Conservation (phyloP, 2,113 vertebrate genomes). For the Ivindomyrus marchei region DNA sequence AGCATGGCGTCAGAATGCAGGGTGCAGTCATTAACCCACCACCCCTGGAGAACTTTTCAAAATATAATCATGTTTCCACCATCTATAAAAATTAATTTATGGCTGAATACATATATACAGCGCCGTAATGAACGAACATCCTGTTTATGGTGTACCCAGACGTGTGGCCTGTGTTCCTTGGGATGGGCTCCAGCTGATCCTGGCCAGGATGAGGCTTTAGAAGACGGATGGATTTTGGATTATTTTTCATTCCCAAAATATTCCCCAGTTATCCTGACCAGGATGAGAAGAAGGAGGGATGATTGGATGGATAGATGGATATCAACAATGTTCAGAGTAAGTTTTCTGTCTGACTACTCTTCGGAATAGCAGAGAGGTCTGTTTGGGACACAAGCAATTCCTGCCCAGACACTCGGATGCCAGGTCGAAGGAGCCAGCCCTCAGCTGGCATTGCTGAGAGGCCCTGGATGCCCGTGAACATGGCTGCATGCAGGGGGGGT, state of each 20-base stretch:
- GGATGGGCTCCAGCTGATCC: no score
- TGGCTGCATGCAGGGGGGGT: background rate
- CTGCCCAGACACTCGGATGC: background rate
- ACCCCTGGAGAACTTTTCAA: background rate
- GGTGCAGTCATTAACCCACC: background rate
- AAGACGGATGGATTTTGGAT: background rate
- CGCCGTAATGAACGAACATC: background rate
- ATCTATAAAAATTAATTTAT: background rate
- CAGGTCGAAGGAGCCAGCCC: background rate
- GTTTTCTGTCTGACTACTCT: background rate
- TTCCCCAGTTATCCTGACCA: background rate
- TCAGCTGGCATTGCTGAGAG: conserved; percentile 29
- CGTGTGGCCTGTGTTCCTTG: no score
- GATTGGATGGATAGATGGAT: background rate
- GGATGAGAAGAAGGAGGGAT: background rate
- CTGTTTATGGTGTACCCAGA: background rate
- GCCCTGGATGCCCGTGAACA: conserved; percentile 21
- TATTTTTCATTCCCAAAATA: background rate
- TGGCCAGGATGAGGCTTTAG: background rate
- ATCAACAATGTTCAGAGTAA: background rate
- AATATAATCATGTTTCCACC: background rate
- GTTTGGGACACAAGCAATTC: conserved; percentile 5
- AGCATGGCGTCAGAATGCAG: background rate
- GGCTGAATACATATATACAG: background rate
- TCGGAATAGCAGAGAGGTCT: background rate